Evolutionary conservation across 2,113 vertebrate species (phyloP).

Genomic region (Balaeniceps rex): DNA sequence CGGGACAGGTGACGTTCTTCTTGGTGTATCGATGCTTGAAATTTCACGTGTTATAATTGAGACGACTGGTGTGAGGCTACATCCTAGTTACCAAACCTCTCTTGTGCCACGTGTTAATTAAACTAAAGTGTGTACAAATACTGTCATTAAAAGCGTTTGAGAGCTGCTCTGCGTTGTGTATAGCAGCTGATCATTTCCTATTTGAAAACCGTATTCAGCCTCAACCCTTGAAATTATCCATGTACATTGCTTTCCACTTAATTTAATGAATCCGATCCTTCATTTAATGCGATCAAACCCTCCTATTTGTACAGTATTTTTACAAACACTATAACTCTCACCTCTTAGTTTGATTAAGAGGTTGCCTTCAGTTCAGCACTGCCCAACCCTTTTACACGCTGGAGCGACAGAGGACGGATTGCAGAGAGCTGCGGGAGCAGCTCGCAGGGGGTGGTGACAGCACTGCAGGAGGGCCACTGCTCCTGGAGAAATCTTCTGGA

Average conservation of each 20-base stretch:
- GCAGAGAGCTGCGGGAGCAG: background rate
- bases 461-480: background rate
- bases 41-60: slow-evolving; percentile 27
- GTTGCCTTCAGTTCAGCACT: background rate
- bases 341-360: slow-evolving; percentile 28
- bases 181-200: slow-evolving; percentile 47
- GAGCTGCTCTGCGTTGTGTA: slow-evolving; percentile 52
- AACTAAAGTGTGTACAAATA: slow-evolving; percentile 59
- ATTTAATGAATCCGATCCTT: slow-evolving; percentile 64
- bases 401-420: background rate
- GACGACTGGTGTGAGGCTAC: slow-evolving; percentile 23
- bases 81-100: slow-evolving; percentile 46
- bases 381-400: background rate
- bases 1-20: background rate
- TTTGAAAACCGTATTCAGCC: slow-evolving; percentile 40
- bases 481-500: background rate
- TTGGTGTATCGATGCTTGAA: background rate
- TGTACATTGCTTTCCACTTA: slow-evolving; percentile 57
- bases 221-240: slow-evolving; percentile 54
- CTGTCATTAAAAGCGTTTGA: slow-evolving; percentile 60
- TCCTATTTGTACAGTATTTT: slow-evolving; percentile 42
- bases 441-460: background rate
- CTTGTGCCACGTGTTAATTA: slow-evolving; percentile 62
- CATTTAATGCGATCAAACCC: slow-evolving; percentile 51
- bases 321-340: slow-evolving; percentile 31